A percentile compares a stretch with the other conserved stretches of the same genome.
Conservation (phyloP, 1,140 invertebrate genomes). For the Ceratosolen fusciceps region DNA sequence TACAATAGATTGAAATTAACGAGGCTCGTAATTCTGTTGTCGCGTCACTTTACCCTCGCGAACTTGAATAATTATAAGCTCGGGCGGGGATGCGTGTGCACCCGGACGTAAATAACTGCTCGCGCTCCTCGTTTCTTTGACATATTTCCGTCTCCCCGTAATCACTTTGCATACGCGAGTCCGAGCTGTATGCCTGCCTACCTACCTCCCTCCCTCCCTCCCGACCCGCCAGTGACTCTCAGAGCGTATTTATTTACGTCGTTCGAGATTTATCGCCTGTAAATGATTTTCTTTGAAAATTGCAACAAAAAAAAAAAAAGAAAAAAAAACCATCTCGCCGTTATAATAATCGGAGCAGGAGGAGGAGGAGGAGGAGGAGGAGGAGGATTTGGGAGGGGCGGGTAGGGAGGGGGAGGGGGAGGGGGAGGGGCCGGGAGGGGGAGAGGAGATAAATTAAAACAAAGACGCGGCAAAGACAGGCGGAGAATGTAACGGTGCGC, state of each 20-base stretch:
- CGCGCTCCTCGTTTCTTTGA: background rate
- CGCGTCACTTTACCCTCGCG: background rate
- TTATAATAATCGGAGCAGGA: background rate
- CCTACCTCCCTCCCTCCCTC: too few species aligned
- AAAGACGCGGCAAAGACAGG: background rate
- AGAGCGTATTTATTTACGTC: background rate
- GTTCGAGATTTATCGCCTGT: background rate
- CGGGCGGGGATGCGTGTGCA: background rate
- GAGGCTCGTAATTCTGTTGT: conserved; percentile 33
- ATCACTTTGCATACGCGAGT: background rate
- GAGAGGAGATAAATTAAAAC: conserved; percentile 15
- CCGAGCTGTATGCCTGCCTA: background rate
- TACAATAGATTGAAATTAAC: conserved; percentile 40
- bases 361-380: background rate
- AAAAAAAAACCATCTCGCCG: too few species aligned
- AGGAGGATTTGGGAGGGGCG: background rate
- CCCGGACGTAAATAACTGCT: conserved; percentile 19
- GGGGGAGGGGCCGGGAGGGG: background rate
- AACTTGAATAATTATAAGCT: conserved; percentile 3
- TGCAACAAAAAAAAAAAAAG: too few species aligned
- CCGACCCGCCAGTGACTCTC: too few species aligned
- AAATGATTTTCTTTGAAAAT: background rate
- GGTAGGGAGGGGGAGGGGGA: background rate
- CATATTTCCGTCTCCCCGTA: background rate
- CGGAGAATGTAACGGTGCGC: conserved; percentile 2